These are phyloP conservation scores for Epinotia nisella DNA, from an alignment of 2,888 invertebrate species.

Conservation along the genomic window DNA sequence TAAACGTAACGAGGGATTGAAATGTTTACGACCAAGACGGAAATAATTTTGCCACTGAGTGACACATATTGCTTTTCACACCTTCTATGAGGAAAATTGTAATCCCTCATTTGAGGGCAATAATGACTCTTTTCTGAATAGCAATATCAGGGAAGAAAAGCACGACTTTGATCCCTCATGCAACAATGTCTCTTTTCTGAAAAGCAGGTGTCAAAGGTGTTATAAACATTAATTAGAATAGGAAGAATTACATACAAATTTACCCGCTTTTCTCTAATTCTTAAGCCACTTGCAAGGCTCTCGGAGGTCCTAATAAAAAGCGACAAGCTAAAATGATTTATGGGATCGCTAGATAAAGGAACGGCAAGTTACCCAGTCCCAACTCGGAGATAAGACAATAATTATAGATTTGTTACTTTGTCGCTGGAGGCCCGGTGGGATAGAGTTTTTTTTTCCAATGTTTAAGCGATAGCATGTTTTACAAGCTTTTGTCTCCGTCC, in stretches of 20 bases:
- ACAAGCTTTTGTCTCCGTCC: neutral
- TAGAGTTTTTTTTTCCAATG: constrained; percentile 5
- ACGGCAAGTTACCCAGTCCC: constrained; percentile 67
- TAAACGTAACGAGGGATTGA: too few species aligned
- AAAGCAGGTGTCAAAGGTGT: too few species aligned
- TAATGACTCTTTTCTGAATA: too few species aligned
- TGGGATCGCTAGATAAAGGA: constrained; percentile 75
- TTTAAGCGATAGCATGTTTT: neutral
- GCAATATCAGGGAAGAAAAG: too few species aligned
- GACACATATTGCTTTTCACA: too few species aligned
- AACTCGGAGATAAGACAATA: constrained; percentile 65
- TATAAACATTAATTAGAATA: too few species aligned
- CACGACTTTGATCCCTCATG: too few species aligned
- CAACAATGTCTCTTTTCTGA: too few species aligned
- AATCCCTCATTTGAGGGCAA: too few species aligned
- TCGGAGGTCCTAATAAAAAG: constrained; percentile 74
- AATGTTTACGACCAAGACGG: too few species aligned
- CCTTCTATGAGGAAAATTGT: too few species aligned
- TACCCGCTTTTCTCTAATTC: neutral
- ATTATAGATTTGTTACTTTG: constrained; percentile 75
- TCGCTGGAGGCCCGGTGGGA: constrained; percentile 48
- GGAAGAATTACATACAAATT: neutral
- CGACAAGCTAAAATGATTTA: constrained; percentile 79
- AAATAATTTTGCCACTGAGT: too few species aligned
- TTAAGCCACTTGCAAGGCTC: constrained; percentile 54